A percentile compares a stretch with the other conserved stretches of the same genome.
Conservation (phyloP, 2,113 vertebrate species). For the Climacteris rufus region DNA sequence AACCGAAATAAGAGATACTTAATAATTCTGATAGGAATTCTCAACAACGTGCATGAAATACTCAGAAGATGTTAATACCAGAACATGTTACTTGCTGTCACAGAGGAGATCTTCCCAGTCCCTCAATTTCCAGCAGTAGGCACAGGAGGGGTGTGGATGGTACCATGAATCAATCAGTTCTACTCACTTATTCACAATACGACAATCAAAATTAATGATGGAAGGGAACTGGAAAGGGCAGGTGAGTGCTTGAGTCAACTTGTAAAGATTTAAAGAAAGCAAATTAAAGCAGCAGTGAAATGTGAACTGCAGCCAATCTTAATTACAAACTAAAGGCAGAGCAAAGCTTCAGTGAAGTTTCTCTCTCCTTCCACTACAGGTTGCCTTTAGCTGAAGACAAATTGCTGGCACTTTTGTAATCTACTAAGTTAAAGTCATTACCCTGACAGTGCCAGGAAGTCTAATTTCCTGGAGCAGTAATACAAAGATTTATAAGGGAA, state of each 20-base stretch:
- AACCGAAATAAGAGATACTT: slow-evolving; percentile 18
- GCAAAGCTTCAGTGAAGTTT: neutral
- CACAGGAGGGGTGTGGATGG: neutral
- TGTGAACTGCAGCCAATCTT: slow-evolving; percentile 19
- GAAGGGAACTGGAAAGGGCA: slow-evolving; percentile 30
- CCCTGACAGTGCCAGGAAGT: slow-evolving; percentile 55
- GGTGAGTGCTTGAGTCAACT: slow-evolving; percentile 18
- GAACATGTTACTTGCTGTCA: neutral
- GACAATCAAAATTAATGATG: slow-evolving; percentile 28
- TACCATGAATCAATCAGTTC: slow-evolving; percentile 5
- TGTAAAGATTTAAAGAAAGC: slow-evolving; percentile 35
- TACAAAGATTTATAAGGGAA: slow-evolving; percentile 57
- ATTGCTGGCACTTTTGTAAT: slow-evolving; percentile 57
- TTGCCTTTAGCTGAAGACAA: slow-evolving; percentile 59
- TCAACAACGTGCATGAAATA: neutral
- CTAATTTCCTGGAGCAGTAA: slow-evolving; percentile 61
- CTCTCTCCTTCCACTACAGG: neutral
- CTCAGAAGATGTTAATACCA: neutral
- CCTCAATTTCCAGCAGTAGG: neutral
- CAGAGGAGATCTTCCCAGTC: neutral
- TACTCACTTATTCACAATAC: slow-evolving; percentile 4
- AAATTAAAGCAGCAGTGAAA: slow-evolving; percentile 15
- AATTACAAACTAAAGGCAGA: slow-evolving; percentile 39
- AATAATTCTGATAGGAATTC: slow-evolving; percentile 36
- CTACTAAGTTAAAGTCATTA: slow-evolving; percentile 62